A percentile compares a stretch with the other conserved stretches of the same genome.
Conservation (phyloP, 2,888 invertebrate species). For the Stenodema calcarata region DNA sequence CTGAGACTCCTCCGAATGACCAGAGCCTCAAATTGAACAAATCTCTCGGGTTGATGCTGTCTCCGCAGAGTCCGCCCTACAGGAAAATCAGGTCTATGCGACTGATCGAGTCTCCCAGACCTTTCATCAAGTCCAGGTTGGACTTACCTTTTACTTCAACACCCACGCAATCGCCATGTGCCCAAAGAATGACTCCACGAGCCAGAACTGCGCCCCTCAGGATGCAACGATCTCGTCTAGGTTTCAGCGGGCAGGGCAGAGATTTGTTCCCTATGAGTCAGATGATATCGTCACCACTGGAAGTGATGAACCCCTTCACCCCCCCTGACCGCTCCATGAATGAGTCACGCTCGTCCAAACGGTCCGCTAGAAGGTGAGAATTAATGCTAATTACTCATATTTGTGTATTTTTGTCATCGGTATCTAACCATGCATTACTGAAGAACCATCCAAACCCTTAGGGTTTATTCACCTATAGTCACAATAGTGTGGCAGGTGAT, state of each 20-base stretch:
- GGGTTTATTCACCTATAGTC: no score
- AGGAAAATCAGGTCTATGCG: conserved; percentile 51
- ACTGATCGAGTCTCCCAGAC: conserved; percentile 50
- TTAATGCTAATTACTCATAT: neutral
- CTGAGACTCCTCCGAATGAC: conserved; percentile 54
- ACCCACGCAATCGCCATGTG: conserved; percentile 46
- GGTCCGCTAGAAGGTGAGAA: neutral
- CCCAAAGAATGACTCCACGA: conserved; percentile 4
- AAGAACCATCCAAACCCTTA: no score
- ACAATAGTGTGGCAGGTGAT: no score
- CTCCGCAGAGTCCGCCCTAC: conserved; percentile 54
- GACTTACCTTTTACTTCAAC: conserved; percentile 48
- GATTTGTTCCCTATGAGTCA: neutral
- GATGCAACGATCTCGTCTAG: neutral
- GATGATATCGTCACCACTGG: neutral
- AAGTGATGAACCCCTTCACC: conserved; percentile 35
- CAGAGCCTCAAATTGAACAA: conserved; percentile 46
- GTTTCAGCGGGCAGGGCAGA: neutral
- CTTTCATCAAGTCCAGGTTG: conserved; percentile 44
- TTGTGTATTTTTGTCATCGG: neutral
- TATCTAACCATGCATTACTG: neutral
- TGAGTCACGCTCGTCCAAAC: neutral
- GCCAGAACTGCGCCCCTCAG: conserved; percentile 17
- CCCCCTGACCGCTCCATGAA: neutral
- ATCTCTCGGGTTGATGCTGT: conserved; percentile 53